These are phyloP conservation scores for Bedellia somnulentella DNA, from an alignment of 2,888 invertebrate species.

Conservation along the genomic window DNA sequence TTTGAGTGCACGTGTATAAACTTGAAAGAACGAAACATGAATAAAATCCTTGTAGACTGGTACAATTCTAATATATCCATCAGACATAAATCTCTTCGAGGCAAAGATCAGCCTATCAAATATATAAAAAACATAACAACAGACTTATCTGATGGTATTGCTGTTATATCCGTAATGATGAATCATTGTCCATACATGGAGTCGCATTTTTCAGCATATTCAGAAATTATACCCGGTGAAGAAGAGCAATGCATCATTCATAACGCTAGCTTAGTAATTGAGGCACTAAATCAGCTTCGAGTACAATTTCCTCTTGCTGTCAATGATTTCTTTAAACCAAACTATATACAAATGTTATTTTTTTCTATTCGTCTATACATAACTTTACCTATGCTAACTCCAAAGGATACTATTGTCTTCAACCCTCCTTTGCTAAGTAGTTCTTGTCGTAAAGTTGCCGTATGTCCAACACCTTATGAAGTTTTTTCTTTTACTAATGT, in stretches of 20 bases:
- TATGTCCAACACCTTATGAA: conserved; percentile 42
- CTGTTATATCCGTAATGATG: conserved; percentile 54
- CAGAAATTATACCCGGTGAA: conserved; percentile 33
- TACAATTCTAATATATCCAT: conserved; percentile 29
- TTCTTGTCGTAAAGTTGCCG: conserved; percentile 29
- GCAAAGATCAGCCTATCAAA: conserved; percentile 21
- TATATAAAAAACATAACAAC: conserved; percentile 40
- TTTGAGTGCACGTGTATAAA: conserved; percentile 42
- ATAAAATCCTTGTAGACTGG: conserved; percentile 34
- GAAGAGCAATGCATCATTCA: conserved; percentile 45
- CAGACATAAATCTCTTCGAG: conserved; percentile 21
- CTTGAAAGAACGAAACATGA: conserved; percentile 25
- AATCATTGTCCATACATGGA: conserved; percentile 61
- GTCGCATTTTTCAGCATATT: conserved; percentile 37
- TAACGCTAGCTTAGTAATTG: conserved; percentile 58
- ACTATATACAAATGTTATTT: conserved; percentile 61
- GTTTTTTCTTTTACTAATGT: conserved; percentile 27
- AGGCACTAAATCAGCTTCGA: conserved; percentile 54
- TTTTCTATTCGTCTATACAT: conserved; percentile 58
- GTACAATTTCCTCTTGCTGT: conserved; percentile 58
- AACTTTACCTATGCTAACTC: conserved; percentile 51
- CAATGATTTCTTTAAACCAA: conserved; percentile 51
- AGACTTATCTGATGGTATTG: conserved; percentile 58
- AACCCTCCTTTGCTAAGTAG: conserved; percentile 43
- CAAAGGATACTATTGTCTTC: conserved; percentile 39